A percentile compares a stretch with the other conserved stretches of the same genome.
Evolutionary conservation across 2,888 invertebrate genomes (phyloP).

Genomic region (Ypsolopha scabrella): DNA sequence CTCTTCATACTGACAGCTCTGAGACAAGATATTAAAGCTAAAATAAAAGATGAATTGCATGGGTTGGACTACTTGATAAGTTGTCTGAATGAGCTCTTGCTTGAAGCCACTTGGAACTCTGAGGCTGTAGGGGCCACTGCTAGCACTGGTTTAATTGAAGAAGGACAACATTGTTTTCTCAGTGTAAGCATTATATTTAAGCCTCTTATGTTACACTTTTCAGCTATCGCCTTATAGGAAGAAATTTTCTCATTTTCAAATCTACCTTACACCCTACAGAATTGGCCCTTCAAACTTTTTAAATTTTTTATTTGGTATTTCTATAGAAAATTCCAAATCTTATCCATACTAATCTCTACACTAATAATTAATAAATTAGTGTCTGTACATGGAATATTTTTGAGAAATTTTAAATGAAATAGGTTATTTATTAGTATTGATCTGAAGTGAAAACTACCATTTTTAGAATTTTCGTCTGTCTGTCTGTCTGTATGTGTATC

Average conservation of each 20-base stretch:
- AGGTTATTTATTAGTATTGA: too few species aligned
- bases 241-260: background rate
- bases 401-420: too few species aligned
- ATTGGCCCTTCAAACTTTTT: background rate
- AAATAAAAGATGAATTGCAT: slow-evolving; percentile 76
- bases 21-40: slow-evolving; percentile 74
- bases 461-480: too few species aligned
- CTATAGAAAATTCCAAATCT: too few species aligned
- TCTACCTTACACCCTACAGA: background rate
- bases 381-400: too few species aligned
- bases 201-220: background rate
- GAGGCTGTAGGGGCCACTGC: slow-evolving; percentile 24
- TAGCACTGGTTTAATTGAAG: slow-evolving; percentile 21
- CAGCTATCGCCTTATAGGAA: background rate
- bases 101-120: slow-evolving; percentile 32
- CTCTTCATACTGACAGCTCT: slow-evolving; percentile 91
- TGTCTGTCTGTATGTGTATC: too few species aligned
- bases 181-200: slow-evolving; percentile 23
- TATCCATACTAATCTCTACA: too few species aligned
- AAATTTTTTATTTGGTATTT: background rate
- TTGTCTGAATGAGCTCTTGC: slow-evolving; percentile 74
- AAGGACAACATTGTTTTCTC: slow-evolving; percentile 25
- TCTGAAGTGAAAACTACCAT: too few species aligned
- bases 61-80: slow-evolving; percentile 77
- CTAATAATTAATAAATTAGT: too few species aligned